Evolutionary conservation across 92 coral and sea anemone species (phyloP).

Genomic region (Bergia sp.): DNA sequence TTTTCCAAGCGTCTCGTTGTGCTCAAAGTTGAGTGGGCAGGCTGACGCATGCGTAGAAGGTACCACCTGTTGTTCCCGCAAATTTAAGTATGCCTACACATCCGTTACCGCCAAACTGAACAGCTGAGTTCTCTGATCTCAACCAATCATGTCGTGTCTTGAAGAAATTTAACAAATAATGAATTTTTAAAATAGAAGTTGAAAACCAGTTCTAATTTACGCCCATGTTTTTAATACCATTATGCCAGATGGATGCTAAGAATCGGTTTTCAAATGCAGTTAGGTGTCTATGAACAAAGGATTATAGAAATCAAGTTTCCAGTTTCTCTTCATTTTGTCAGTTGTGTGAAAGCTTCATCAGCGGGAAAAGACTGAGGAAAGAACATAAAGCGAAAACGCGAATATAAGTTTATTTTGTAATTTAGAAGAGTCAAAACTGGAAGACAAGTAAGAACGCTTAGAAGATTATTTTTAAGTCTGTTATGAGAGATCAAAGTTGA

Average conservation of each 20-base stretch:
- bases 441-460: not conserved
- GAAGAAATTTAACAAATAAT: not conserved
- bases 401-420: not conserved
- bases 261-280: not conserved
- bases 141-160: conserved; percentile 1
- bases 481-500: not conserved
- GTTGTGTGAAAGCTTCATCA: not conserved
- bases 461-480: not conserved
- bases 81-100: not conserved
- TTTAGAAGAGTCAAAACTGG: not conserved
- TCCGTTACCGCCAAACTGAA: conserved; percentile 10
- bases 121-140: conserved; percentile 8
- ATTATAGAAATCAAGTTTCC: not conserved
- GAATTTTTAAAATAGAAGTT: not conserved
- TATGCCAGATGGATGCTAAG: not conserved
- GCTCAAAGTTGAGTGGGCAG: not conserved
- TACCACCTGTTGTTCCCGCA: conserved; percentile 24
- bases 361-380: conserved; percentile 1
- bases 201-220: not conserved
- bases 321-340: not conserved
- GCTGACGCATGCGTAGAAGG: not conserved
- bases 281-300: not conserved
- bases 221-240: not conserved
- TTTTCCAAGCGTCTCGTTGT: no score
- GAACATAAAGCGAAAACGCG: not conserved